Evolutionary conservation across 2,888 invertebrate genomes (phyloP).

Genomic region (Pemphredon lugubris): DNA sequence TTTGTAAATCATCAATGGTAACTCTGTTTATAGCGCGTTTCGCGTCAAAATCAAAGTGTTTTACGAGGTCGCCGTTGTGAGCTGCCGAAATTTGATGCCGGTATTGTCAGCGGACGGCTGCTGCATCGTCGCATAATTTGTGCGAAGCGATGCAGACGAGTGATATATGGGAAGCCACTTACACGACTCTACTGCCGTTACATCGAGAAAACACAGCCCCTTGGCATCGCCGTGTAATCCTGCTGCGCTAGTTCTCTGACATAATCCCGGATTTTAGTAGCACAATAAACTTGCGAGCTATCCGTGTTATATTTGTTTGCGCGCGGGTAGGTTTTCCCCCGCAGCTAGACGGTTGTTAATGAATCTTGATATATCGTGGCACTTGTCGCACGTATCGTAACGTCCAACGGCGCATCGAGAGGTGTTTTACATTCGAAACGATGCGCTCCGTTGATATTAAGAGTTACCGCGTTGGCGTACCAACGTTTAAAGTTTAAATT

Average conservation of each 20-base stretch:
- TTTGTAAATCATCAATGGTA: too few species aligned
- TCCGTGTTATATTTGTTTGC: constrained; percentile 36
- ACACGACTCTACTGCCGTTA: constrained; percentile 28
- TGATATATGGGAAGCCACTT: constrained; percentile 35
- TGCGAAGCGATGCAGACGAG: constrained; percentile 13
- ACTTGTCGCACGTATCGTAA: neutral
- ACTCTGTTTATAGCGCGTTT: too few species aligned
- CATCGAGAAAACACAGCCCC: constrained; percentile 28
- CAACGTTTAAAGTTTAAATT: too few species aligned
- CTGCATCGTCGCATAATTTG: constrained; percentile 15
- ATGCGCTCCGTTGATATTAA: neutral
- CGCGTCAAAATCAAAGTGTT: too few species aligned
- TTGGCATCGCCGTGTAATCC: constrained; percentile 45
- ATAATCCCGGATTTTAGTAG: constrained; percentile 34
- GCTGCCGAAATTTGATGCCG: constrained; percentile 15
- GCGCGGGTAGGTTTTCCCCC: neutral
- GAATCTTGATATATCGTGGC: constrained; percentile 39
- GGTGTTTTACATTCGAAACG: constrained; percentile 10
- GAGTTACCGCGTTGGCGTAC: too few species aligned
- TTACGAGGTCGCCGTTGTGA: too few species aligned
- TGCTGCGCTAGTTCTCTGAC: constrained; percentile 3
- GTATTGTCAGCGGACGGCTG: constrained; percentile 2
- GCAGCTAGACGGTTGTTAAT: constrained; percentile 35
- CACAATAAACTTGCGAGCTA: constrained; percentile 36
- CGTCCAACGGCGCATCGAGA: neutral